phyloP scores from a whole-genome alignment of 2,113 vertebrate species.

The Chlamydotis undulata region DNA sequence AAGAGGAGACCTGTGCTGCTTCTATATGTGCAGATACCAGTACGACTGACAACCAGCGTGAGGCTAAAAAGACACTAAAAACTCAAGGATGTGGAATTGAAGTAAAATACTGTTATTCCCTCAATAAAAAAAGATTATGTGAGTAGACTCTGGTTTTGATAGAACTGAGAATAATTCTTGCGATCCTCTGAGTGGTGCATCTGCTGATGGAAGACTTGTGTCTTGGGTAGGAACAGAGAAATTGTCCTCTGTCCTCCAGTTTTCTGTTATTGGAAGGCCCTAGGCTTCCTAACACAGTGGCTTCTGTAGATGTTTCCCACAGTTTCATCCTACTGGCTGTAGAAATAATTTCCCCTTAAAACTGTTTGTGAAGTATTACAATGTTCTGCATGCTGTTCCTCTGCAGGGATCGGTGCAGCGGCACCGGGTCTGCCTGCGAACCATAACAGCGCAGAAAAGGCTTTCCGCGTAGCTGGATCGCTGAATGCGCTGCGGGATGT shows the following conservation, averaged over 20 bases:
- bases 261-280: not conserved
- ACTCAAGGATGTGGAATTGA: not conserved
- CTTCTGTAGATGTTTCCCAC: not conserved
- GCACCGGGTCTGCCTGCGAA: not conserved
- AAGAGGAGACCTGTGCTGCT: not conserved
- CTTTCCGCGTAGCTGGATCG: not conserved
- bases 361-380: not conserved
- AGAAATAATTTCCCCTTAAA: not conserved
- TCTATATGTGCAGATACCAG: not conserved
- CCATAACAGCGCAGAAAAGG: not conserved
- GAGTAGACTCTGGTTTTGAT: not conserved
- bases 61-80: not conserved
- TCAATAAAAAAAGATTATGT: not conserved
- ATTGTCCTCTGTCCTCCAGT: not conserved
- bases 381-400: not conserved
- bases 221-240: not conserved
- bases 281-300: not conserved
- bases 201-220: not conserved
- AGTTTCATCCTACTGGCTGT: not conserved
- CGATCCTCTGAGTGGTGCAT: fast-evolving
- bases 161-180: not conserved
- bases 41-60: not conserved
- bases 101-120: not conserved
- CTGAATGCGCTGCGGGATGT: fast-evolving
- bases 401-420: fast-evolving